Conservation (phyloP, 2,888 invertebrate genomes). For the Epirrhoe alternata region DNA sequence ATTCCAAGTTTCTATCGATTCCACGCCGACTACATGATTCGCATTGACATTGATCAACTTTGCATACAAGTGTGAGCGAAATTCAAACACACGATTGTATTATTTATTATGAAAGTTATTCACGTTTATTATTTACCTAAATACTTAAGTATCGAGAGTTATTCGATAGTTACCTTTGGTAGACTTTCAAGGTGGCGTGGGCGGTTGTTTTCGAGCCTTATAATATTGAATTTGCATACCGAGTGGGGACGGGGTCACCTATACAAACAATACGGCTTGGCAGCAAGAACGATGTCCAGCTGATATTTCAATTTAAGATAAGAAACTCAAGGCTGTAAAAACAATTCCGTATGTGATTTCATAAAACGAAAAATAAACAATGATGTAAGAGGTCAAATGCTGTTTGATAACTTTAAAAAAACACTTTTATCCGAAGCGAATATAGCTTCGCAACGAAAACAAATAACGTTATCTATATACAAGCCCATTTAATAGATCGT, state of each 20-base stretch:
- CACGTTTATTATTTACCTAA: constrained; percentile 35
- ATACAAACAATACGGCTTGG: constrained; percentile 34
- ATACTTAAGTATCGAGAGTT: constrained; percentile 28
- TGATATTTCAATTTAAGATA: constrained; percentile 31
- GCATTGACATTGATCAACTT: constrained; percentile 37
- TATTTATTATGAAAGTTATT: constrained; percentile 32
- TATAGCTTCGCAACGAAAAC: constrained; percentile 52
- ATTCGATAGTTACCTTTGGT: constrained; percentile 41
- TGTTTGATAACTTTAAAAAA: constrained; percentile 40
- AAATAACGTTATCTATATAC: constrained; percentile 61
- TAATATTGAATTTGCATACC: constrained; percentile 45
- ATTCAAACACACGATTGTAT: constrained; percentile 34
- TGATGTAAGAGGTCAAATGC: constrained; percentile 51
- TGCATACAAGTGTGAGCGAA: constrained; percentile 30
- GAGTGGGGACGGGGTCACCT: constrained; percentile 46
- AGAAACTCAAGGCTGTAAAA: constrained; percentile 23
- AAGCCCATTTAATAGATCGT: constrained; percentile 46
- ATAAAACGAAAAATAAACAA: constrained; percentile 29
- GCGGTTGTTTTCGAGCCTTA: constrained; percentile 44
- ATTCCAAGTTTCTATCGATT: constrained; percentile 20
- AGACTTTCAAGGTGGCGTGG: constrained; percentile 41
- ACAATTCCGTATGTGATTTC: constrained; percentile 33
- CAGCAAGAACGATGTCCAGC: constrained; percentile 29
- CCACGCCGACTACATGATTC: constrained; percentile 31
- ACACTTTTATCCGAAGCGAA: constrained; percentile 44